A percentile compares a stretch with the other conserved stretches of the same genome.
Conservation (phyloP, 2,888 invertebrate species). For the Drosophila diplacantha region DNA sequence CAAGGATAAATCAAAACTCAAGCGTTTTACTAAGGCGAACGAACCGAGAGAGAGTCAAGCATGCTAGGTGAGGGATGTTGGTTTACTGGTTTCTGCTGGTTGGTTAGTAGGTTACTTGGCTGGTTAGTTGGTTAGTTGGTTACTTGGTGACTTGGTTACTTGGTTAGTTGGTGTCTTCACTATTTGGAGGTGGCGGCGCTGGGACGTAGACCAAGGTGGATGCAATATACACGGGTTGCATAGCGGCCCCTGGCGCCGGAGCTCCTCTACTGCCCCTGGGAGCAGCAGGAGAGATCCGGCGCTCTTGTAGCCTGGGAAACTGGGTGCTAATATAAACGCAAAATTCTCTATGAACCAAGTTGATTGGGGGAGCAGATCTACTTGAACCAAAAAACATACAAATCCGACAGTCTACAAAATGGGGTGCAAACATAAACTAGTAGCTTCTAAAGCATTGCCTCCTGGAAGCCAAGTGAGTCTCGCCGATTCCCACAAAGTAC, state of each 20-base stretch:
- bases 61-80: slow-evolving; percentile 37
- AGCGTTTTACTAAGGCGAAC: slow-evolving; percentile 28
- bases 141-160: slow-evolving; percentile 19
- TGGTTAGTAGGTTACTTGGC: slow-evolving; percentile 10
- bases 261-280: slow-evolving; percentile 11
- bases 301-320: slow-evolving; percentile 58
- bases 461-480: slow-evolving; percentile 59
- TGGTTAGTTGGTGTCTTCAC: slow-evolving; percentile 31
- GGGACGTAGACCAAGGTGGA: slow-evolving; percentile 59
- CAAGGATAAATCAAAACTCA: slow-evolving; percentile 21
- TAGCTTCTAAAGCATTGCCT: slow-evolving; percentile 48
- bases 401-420: slow-evolving; percentile 25
- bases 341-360: slow-evolving; percentile 76
- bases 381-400: slow-evolving; percentile 31
- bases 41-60: slow-evolving; percentile 15
- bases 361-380: slow-evolving; percentile 20
- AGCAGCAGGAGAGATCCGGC: slow-evolving; percentile 48
- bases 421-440: slow-evolving; percentile 29
- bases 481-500: slow-evolving; percentile 17
- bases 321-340: slow-evolving; percentile 75
- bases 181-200: slow-evolving; percentile 72
- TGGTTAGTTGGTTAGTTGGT: slow-evolving; percentile 18
- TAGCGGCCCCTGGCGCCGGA: slow-evolving; percentile 28
- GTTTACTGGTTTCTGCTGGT: slow-evolving; percentile 21
- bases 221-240: slow-evolving; percentile 40